Evolutionary conservation across 2,888 invertebrate species (phyloP), one percentile per base, ranked within the genome.

Genomic region (Megastigmus dorsalis): DNA sequence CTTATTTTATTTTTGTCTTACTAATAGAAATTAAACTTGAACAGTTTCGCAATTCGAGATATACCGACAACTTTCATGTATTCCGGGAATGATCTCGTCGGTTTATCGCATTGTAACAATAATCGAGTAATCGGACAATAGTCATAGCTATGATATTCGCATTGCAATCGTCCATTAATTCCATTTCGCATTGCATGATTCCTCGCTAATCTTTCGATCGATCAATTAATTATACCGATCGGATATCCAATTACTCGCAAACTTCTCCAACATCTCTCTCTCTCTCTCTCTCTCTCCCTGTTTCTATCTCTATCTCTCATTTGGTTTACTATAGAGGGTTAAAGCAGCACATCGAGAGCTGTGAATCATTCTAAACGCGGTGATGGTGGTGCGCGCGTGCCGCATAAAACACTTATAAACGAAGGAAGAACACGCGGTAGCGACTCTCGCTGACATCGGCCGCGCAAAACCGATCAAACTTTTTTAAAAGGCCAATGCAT

Each of bases 121-220:
- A n/a, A n/a, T n/a, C n/a, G n/a, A 50, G 20, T 55, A 20, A 7
- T 9, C 9, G 9, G 36, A 36, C n/a, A 33, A 7, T 50, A 50
- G 26, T 50, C n/a, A 38, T 26, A 50, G 38, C 52, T 41, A 54
- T 54, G 9, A 18, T 28, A 15, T 60, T 15, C 26, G 23, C 15
- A 41, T 5, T 65, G 15, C 10, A 20, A 41, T 66, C 55, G 38
- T 2, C 57, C 30, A 71, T 72, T 66, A 66, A 72, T 59, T 65
- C 52, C 41, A 59, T 18, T 66, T 66, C 63, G 7, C 9, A n/a
- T 13, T 1, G 0, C 36, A 45, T 54, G 62, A 66, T 66, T 54
- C 68, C 69, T 74, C 69, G 60, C 36, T 74, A 77, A 78, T 79
- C 73, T 77, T 63, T 69, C 74, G 52, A 48, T 38, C 59, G 69